Evolutionary conservation across 2,888 invertebrate genomes (phyloP).

Genomic region (Parochlus steinenii): DNA sequence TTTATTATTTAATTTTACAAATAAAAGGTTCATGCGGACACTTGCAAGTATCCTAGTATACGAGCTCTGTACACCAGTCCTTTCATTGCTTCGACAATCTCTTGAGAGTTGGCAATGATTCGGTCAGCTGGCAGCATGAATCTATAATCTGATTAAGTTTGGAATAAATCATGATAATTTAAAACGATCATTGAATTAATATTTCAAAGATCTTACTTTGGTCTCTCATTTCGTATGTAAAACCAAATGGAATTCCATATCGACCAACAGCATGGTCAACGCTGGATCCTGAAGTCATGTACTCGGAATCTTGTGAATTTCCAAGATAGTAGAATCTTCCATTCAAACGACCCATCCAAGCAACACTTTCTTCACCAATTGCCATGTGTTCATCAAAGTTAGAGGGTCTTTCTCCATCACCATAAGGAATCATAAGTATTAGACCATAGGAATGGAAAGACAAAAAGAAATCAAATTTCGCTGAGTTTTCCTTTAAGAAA

Average conservation of each 20-base stretch:
- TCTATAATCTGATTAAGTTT: too few species aligned
- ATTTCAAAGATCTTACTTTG: too few species aligned
- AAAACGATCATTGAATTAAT: too few species aligned
- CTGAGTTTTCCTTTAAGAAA: conserved; percentile 24
- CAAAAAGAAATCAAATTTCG: conserved; percentile 3
- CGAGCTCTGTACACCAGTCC: too few species aligned
- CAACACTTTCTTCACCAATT: conserved; percentile 27
- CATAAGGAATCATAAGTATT: conserved; percentile 34
- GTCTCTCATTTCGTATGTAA: conserved; percentile 46
- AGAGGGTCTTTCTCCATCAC: too few species aligned
- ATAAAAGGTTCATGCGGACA: too few species aligned
- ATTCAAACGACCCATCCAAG: conserved; percentile 26
- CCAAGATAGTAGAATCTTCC: conserved; percentile 44
- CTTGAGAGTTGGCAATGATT: too few species aligned
- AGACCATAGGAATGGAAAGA: conserved; percentile 39
- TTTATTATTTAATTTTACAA: too few species aligned
- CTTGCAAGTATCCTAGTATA: too few species aligned
- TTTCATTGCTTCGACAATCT: too few species aligned
- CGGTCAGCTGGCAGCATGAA: too few species aligned
- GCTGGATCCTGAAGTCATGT: conserved; percentile 28
- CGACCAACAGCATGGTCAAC: conserved; percentile 39
- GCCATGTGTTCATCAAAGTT: conserved; percentile 31
- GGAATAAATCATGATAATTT: too few species aligned
- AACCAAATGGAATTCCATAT: conserved; percentile 32
- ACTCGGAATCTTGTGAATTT: conserved; percentile 37